These are phyloP conservation scores for Calephelis perditalis DNA, from an alignment of 2,888 invertebrate genomes.

Conservation along the genomic window DNA sequence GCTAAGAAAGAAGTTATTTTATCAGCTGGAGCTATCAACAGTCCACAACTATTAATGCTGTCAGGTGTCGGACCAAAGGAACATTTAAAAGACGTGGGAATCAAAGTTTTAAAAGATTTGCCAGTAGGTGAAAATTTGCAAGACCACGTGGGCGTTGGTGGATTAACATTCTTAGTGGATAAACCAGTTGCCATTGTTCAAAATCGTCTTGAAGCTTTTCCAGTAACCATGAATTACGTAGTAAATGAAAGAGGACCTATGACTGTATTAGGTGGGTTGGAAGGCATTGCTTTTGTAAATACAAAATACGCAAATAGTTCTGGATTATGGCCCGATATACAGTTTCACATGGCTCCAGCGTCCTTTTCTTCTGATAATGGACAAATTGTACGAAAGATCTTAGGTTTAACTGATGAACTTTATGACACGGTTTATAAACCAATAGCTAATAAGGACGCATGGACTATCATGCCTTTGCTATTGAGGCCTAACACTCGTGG, in stretches of 20 bases:
- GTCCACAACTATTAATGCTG: constrained; percentile 94
- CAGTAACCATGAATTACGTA: constrained; percentile 89
- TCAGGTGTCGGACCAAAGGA: constrained; percentile 89
- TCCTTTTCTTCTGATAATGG: constrained; percentile 90
- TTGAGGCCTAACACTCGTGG: constrained; percentile 89
- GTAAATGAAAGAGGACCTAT: constrained; percentile 81
- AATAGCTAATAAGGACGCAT: constrained; percentile 87
- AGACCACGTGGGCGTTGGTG: constrained; percentile 93
- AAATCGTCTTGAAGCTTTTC: constrained; percentile 85
- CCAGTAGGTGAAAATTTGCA: constrained; percentile 90
- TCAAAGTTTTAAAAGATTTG: constrained; percentile 85
- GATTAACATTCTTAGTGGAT: constrained; percentile 87
- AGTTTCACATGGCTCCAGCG: constrained; percentile 95
- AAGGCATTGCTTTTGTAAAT: constrained; percentile 92
- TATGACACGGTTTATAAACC: constrained; percentile 89
- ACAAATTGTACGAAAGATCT: constrained; percentile 84
- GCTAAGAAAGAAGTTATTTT: constrained; percentile 91
- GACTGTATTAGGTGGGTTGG: constrained; percentile 92
- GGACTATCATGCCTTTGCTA: constrained; percentile 92
- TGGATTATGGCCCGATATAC: constrained; percentile 91
- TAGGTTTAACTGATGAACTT: constrained; percentile 88
- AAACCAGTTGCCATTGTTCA: constrained; percentile 91
- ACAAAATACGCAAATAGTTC: constrained; percentile 89
- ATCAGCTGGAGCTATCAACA: constrained; percentile 94
- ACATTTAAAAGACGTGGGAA: constrained; percentile 83